phyloP scores from a whole-genome alignment of 2,797 vertebrate genomes.

The Philypnodon macrostomus region DNA sequence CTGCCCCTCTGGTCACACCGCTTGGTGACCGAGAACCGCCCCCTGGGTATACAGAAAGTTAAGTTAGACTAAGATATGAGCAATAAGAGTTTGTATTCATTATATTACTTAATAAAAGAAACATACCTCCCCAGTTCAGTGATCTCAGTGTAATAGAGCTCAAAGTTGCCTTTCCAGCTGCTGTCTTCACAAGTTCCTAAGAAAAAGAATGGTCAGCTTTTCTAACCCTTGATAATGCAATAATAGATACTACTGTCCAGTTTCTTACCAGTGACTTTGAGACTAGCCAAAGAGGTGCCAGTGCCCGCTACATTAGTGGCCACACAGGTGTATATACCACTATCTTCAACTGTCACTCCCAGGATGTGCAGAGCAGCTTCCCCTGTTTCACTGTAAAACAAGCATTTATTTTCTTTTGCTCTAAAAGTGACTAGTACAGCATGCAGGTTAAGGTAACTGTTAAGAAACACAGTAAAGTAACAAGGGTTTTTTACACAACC shows the following conservation, averaged over 20 bases:
- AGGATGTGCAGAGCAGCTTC: conserved; percentile 88
- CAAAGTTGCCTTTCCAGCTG: conserved; percentile 93
- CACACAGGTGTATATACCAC: conserved; percentile 88
- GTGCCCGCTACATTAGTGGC: conserved; percentile 90
- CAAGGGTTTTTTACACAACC: no score
- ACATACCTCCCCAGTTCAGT: conserved; percentile 92
- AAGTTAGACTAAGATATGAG: neutral
- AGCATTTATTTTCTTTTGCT: no score
- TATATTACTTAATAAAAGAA: neutral
- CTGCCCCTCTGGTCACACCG: conserved; percentile 93
- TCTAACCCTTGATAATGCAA: no score
- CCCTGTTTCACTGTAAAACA: conserved; percentile 83
- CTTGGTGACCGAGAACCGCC: conserved; percentile 94
- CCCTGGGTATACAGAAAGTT: conserved; percentile 68
- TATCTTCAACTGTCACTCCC: conserved; percentile 85
- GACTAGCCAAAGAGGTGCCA: conserved; percentile 85
- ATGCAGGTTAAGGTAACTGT: no score
- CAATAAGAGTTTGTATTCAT: neutral
- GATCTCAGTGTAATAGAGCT: conserved; percentile 92
- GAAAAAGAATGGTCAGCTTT: neutral
- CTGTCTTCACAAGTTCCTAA: conserved; percentile 87
- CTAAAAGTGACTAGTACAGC: neutral
- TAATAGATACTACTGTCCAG: no score
- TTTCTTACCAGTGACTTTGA: conserved; percentile 88
- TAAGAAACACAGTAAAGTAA: no score